phyloP scores from a whole-genome alignment of 2,113 vertebrate genomes.

The Paramisgurnus dabryanus region DNA sequence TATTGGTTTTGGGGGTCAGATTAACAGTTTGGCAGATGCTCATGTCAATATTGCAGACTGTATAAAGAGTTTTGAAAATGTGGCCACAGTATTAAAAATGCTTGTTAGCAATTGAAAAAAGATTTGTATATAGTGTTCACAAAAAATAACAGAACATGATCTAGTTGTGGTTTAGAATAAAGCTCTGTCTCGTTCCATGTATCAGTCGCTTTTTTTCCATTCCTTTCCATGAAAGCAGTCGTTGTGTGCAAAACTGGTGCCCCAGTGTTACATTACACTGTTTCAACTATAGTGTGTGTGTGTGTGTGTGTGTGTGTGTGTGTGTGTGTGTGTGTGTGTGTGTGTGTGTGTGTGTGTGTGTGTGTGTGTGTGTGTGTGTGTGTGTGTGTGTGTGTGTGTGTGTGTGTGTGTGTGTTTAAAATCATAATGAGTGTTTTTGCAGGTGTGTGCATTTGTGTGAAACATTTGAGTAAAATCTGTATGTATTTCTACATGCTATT shows the following conservation, averaged over 20 bases:
- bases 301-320: conserved; percentile 9
- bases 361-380: no score
- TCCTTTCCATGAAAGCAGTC: conserved; percentile 40
- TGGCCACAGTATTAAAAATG: no score
- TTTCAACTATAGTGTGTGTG: conserved; percentile 30
- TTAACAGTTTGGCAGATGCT: no score
- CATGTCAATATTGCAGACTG: no score
- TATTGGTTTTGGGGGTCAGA: no score
- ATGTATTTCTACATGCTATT: not conserved
- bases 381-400: not conserved
- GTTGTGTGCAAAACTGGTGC: conserved; percentile 40
- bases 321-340: no score
- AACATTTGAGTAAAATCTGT: conserved; percentile 11
- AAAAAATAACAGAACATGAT: not conserved
- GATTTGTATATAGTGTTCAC: no score
- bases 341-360: no score
- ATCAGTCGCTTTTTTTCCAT: not conserved
- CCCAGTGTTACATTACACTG: conserved; percentile 48
- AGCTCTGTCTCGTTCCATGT: not conserved
- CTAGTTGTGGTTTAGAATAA: not conserved
- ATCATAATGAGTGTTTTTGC: conserved; percentile 1
- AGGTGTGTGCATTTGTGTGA: conserved; percentile 31
- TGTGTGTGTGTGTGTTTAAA: conserved; percentile 1
- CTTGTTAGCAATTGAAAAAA: no score
- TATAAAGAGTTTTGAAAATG: no score